These are phyloP conservation scores for Myotis brandtii DNA, from an alignment of 2,113 vertebrate species.

Conservation along the genomic window DNA sequence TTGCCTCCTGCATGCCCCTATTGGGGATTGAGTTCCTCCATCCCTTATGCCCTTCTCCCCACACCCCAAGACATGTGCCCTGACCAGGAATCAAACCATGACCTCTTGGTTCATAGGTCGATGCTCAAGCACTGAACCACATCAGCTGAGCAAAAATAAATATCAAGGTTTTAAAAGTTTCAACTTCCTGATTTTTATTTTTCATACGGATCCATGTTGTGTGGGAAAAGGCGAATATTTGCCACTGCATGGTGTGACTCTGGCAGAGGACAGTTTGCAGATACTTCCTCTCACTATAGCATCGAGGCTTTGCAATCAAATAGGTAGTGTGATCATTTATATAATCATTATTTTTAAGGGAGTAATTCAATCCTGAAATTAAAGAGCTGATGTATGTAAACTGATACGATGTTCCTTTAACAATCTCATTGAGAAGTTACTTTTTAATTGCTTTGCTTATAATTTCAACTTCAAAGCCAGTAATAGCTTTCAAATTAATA, in stretches of 20 bases:
- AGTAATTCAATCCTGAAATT: conserved; percentile 75
- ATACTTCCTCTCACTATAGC: conserved; percentile 27
- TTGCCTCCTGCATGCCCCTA: too few relatives aligned
- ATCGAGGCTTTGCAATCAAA: conserved; percentile 53
- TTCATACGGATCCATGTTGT: background rate
- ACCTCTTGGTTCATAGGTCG: too few relatives aligned
- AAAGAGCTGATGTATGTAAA: conserved; percentile 74
- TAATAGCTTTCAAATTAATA: conserved; percentile 80
- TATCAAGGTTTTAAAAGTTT: background rate
- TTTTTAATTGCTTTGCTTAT: conserved; percentile 82
- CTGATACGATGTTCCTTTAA: conserved; percentile 64
- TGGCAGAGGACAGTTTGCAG: background rate
- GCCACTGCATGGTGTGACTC: background rate
- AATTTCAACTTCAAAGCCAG: conserved; percentile 81
- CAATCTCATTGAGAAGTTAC: conserved; percentile 76
- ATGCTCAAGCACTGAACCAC: too few relatives aligned
- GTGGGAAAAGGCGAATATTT: background rate
- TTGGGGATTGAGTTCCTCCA: too few relatives aligned
- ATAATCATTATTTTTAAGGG: conserved; percentile 78
- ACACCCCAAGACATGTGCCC: too few relatives aligned
- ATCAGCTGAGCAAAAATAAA: background rate
- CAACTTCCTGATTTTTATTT: background rate
- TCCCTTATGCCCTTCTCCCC: too few relatives aligned
- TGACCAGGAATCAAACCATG: too few relatives aligned
- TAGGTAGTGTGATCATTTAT: conserved; percentile 68